Evolutionary conservation across 2,113 vertebrate genomes (phyloP).

Genomic region (Lagopus leucura): DNA sequence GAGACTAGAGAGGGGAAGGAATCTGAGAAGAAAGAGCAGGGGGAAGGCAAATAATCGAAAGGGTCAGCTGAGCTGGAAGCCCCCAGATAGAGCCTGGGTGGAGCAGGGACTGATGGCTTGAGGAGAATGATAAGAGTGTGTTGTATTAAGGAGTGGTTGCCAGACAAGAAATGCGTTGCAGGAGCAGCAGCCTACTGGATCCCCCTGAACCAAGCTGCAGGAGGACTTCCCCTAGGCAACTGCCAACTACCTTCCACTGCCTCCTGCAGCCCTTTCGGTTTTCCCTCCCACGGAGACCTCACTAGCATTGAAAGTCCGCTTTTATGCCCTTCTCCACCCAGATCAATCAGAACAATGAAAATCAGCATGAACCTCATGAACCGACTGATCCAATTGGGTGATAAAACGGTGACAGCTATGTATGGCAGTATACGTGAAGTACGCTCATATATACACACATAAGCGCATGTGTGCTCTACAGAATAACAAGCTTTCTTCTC

Average conservation of each 20-base stretch:
- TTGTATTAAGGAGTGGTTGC: background rate
- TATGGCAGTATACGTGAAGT: background rate
- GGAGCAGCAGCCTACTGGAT: background rate
- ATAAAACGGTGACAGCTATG: background rate
- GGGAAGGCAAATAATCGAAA: background rate
- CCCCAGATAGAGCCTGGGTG: background rate
- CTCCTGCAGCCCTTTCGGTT: background rate
- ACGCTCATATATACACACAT: accelerated
- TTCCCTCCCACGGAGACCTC: background rate
- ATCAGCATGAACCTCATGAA: accelerated
- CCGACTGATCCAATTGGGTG: background rate
- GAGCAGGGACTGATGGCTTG: background rate
- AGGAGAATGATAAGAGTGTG: constrained; percentile 18
- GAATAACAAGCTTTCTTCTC: background rate
- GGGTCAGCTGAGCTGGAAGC: background rate
- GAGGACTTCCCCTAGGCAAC: background rate
- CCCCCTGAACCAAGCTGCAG: background rate
- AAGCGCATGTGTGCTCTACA: accelerated
- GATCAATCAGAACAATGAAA: background rate
- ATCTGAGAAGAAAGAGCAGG: constrained; percentile 1
- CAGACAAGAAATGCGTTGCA: background rate
- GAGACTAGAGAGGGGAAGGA: background rate
- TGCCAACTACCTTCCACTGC: background rate
- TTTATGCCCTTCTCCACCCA: background rate
- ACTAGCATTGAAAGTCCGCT: background rate